Conservation (phyloP, 1,140 invertebrate species). For the Drepana arcuata region DNA sequence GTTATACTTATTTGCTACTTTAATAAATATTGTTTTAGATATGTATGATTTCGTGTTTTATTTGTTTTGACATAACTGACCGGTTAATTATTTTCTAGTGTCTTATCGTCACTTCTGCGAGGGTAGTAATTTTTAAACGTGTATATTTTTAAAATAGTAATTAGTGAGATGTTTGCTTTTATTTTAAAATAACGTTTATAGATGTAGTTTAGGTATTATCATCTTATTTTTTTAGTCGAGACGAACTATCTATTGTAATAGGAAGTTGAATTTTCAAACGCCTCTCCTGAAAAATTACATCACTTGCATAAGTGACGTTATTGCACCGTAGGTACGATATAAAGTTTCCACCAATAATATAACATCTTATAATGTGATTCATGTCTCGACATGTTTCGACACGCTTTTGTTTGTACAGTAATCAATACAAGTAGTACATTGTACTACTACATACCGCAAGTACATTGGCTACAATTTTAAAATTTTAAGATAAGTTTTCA, state of each 20-base stretch:
- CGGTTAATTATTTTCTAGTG: slow-evolving; percentile 2
- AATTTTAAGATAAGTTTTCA: too few species aligned
- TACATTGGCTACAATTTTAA: too few species aligned
- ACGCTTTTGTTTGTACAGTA: too few species aligned
- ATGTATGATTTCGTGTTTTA: slow-evolving; percentile 4
- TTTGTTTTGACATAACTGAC: slow-evolving; percentile 3
- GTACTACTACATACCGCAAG: too few species aligned
- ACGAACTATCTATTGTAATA: slow-evolving; percentile 1
- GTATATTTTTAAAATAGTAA: slow-evolving; percentile 8
- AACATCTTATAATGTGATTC: too few species aligned
- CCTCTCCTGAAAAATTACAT: slow-evolving; percentile 6
- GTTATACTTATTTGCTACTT: slow-evolving; percentile 1
- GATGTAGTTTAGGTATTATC: slow-evolving; percentile 1
- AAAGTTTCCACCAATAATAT: too few species aligned
- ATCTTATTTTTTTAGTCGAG: slow-evolving; percentile 1
- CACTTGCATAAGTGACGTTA: slow-evolving; percentile 3
- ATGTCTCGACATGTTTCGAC: too few species aligned
- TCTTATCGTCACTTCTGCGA: slow-evolving; percentile 8
- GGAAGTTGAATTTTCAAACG: slow-evolving; percentile 4
- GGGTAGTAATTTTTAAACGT: slow-evolving; percentile 4
- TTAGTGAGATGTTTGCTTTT: slow-evolving; percentile 2
- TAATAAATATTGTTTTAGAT: background rate
- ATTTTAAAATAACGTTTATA: slow-evolving; percentile 6
- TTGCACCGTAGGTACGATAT: too few species aligned
- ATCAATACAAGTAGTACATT: too few species aligned